Evolutionary conservation across 1,140 invertebrate species (phyloP).

Genomic region (Polyergus mexicanus): DNA sequence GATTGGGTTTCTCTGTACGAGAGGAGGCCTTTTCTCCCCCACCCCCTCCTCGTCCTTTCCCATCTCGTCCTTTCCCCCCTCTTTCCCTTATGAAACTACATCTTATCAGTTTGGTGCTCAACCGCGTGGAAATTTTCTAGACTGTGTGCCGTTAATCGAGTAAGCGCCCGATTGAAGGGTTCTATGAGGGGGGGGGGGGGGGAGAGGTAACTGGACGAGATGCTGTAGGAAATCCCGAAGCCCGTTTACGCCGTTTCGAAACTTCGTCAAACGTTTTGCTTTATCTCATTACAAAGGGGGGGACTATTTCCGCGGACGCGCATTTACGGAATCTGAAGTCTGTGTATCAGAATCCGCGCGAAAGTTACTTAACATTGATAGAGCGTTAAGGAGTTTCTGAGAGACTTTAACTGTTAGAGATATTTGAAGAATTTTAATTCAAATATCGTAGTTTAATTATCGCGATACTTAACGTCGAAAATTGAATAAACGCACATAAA

Average conservation of each 20-base stretch:
- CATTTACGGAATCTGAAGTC: neutral
- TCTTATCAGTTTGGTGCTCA: constrained; percentile 50
- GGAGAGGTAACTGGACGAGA: constrained; percentile 42
- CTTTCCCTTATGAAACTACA: constrained; percentile 18
- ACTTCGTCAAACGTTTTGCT: constrained; percentile 37
- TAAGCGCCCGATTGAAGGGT: constrained; percentile 49
- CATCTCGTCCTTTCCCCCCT: no score
- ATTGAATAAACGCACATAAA: neutral
- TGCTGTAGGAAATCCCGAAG: neutral
- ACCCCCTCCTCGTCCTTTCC: no score
- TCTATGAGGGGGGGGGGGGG: no score
- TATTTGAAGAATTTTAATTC: neutral
- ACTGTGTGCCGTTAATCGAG: constrained; percentile 49
- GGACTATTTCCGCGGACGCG: neutral
- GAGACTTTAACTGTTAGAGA: neutral
- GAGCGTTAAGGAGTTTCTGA: no score
- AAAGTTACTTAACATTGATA: no score
- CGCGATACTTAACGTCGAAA: neutral
- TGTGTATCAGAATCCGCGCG: neutral
- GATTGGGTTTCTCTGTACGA: constrained; percentile 30
- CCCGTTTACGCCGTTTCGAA: constrained; percentile 21
- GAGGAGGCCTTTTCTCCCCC: neutral
- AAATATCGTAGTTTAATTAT: neutral
- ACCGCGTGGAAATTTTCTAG: constrained; percentile 58
- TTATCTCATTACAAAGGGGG: neutral